Base-by-base conservation (phyloP, 2,797 vertebrate species). In the Phyllotis vaccarum region DNA sequence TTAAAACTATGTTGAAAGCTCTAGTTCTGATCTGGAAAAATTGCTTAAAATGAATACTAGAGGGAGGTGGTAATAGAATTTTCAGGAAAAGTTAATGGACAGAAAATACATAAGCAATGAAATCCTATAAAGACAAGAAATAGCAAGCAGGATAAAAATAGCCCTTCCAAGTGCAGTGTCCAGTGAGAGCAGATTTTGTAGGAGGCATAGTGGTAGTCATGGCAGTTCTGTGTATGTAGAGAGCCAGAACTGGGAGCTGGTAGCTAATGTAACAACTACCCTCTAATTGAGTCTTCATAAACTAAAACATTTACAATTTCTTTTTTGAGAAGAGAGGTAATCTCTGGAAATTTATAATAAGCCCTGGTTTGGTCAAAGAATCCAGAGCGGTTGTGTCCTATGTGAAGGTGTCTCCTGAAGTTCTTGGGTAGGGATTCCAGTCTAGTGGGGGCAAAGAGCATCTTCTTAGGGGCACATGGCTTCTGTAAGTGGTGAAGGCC, bases 291-390 rank as follows among this genome's bases (percentile, higher is more conserved):
- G 43, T 92, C 6, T 86, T 86, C 75, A 60, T 52, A 52, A 79
- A 92, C 22, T 60, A 76, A 90, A 76, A 70, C 17, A 70, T 90
- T 87, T 37, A 62, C 37, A 72, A 54, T 37, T 82, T 29, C 52
- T 74, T 34, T 56, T 64, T 58, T 58, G 40, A 52, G 66, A 91
- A 58, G 46, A 49, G 29, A 68, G 40, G 60, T 75, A 29, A 68
- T 75, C 8, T 27, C 70, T 0, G 43, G n/a, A 94, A 90, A 87
- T 52, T 46, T 93, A 81, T 10, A 70, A 75, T 21, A 52, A 70
- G 76, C 2, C 17, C 40, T 31, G 22, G 34, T n/a, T 52, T 87
- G 16, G 37, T 40, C 58, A 76, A 76, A 92, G 29, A 90, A 3
- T 19, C 27, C 52, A 46, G 0, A 5, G 75, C 75, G 2, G 24